phyloP scores from a whole-genome alignment of 2,888 invertebrate species.

The Agrotis exclamationis region DNA sequence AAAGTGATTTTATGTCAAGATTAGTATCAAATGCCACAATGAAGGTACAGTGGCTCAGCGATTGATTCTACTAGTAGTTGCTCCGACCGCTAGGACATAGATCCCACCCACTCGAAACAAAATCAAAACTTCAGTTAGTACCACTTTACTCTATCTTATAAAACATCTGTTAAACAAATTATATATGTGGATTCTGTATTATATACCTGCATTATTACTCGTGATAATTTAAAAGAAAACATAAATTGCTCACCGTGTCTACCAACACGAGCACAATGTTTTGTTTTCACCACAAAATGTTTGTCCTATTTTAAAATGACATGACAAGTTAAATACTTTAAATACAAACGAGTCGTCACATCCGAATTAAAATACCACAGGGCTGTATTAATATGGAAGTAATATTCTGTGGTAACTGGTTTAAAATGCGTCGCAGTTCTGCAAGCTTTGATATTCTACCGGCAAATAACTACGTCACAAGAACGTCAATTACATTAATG shows the following conservation, averaged over 20 bases:
- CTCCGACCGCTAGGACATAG: too few species aligned
- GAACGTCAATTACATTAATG: slow-evolving; percentile 56
- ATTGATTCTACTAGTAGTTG: too few species aligned
- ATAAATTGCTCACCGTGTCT: neutral
- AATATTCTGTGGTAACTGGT: neutral
- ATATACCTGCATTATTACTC: neutral
- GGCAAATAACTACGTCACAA: slow-evolving; percentile 58
- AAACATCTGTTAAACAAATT: too few species aligned
- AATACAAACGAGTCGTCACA: slow-evolving; percentile 40
- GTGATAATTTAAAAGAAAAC: slow-evolving; percentile 1
- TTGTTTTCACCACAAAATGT: slow-evolving; percentile 22
- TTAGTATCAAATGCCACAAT: neutral
- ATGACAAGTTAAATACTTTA: slow-evolving; percentile 43
- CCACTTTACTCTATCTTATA: too few species aligned
- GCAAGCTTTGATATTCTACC: slow-evolving; percentile 52
- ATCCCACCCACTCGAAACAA: too few species aligned
- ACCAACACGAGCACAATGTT: slow-evolving; percentile 11
- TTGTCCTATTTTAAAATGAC: slow-evolving; percentile 37
- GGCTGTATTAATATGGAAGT: slow-evolving; percentile 16
- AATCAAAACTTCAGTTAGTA: too few species aligned
- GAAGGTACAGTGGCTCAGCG: too few species aligned
- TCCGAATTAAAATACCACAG: slow-evolving; percentile 39
- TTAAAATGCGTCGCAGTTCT: slow-evolving; percentile 8
- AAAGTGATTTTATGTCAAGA: neutral
- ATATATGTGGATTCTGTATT: neutral